Percentiles rank a stretch among this genome's conserved stretches.
Evolutionary conservation across 2,113 vertebrate genomes (phyloP).

Genomic region (Noctilio leporinus): DNA sequence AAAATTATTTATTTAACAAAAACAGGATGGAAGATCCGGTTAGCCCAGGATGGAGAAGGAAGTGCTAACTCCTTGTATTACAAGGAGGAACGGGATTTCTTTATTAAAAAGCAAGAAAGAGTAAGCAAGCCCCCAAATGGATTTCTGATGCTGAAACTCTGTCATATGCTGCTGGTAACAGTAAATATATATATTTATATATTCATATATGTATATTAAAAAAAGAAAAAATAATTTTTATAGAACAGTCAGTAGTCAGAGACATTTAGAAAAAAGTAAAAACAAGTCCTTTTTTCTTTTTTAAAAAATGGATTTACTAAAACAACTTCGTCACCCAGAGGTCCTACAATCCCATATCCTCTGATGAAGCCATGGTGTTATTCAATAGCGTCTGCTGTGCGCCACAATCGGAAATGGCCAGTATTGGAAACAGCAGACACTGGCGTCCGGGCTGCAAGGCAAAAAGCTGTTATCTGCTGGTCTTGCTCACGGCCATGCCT

Average conservation of each 20-base stretch:
- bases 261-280: slow-evolving; percentile 89
- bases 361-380: slow-evolving; percentile 71
- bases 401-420: slow-evolving; percentile 24
- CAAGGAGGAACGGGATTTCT: slow-evolving; percentile 78
- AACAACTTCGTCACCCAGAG: slow-evolving; percentile 80
- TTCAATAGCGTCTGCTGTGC: slow-evolving; percentile 58
- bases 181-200: slow-evolving; percentile 82
- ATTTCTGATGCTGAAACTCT: slow-evolving; percentile 82
- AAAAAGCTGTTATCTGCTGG: slow-evolving; percentile 67
- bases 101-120: slow-evolving; percentile 65
- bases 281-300: slow-evolving; percentile 84
- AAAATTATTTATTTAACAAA: slow-evolving; percentile 79
- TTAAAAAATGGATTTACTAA: slow-evolving; percentile 85
- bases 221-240: slow-evolving; percentile 89
- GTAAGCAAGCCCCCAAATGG: slow-evolving; percentile 80
- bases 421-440: slow-evolving; percentile 6
- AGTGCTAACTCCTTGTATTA: slow-evolving; percentile 84
- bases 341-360: slow-evolving; percentile 72
- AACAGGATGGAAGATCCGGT: slow-evolving; percentile 71
- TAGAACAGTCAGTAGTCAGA: slow-evolving; percentile 88
- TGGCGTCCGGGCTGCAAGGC: slow-evolving; percentile 56
- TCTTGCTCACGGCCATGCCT: slow-evolving; percentile 74
- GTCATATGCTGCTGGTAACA: slow-evolving; percentile 84
- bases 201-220: slow-evolving; percentile 75
- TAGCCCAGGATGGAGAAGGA: slow-evolving; percentile 72